Evolutionary conservation across 2,888 invertebrate genomes (phyloP).

Genomic region (Trileptium ribeirensis): DNA sequence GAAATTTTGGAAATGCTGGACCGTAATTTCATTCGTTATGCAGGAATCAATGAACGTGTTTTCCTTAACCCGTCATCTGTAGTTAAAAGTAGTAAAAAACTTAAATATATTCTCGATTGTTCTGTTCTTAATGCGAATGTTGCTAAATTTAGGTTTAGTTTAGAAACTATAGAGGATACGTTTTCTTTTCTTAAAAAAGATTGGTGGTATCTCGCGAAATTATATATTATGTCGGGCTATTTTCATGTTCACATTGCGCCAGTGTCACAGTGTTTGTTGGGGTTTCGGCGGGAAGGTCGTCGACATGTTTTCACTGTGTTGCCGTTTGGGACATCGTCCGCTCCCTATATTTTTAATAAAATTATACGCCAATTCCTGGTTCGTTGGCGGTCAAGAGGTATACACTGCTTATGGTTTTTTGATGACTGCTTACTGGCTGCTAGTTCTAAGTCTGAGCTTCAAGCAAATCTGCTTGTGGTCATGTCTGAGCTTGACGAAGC

Average conservation of each 20-base stretch:
- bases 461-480: not conserved
- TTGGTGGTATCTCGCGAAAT: not conserved
- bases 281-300: not conserved
- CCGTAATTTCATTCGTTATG: too few relatives aligned
- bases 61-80: not conserved
- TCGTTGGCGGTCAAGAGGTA: not conserved
- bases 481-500: not conserved
- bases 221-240: not conserved
- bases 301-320: not conserved
- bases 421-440: constrained; percentile 3
- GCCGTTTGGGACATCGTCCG: not conserved
- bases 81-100: not conserved
- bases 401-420: not conserved
- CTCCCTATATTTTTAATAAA: constrained; percentile 4
- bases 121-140: not conserved
- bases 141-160: too few relatives aligned
- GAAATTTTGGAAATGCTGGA: too few relatives aligned
- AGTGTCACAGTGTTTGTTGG: not conserved
- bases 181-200: not conserved
- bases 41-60: not conserved
- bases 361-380: not conserved
- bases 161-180: not conserved
- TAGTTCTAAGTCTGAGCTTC: not conserved
- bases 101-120: not conserved
- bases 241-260: not conserved